Base-by-base conservation (phyloP, 2,888 invertebrate genomes). In the Trachelus iudaicus region DNA sequence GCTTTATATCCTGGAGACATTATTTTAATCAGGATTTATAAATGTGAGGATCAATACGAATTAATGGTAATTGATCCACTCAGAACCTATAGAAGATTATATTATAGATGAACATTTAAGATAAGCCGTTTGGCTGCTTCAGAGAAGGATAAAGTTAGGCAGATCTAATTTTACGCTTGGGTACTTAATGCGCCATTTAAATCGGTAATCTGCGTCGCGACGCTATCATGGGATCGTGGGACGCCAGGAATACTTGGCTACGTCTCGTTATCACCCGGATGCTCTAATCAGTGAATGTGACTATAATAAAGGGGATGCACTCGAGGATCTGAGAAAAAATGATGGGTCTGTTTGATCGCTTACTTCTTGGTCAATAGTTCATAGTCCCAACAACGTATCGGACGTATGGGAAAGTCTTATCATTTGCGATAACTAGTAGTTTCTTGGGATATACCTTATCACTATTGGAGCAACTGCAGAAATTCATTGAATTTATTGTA, bases 281-380 rank as follows among this genome's bases (percentile, higher is more conserved):
- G 56, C 56, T 56, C 23, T 56, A 56, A 56, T 56, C 56, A 56
- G 56, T 23, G 56, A 56, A 56, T 56, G 56, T 23, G 23, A 56
- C 56, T 56, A 56, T 56, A 56, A 56, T 56, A 56, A 56, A 71
- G 56, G n/a, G 68, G 69, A 71, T 35, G 30, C 40, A 76, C 31
- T 34, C n/a, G 6, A 37, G n/a, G 23, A 77, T 73, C 73, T 75
- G 69, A 34, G 68, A 40, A 77, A 56, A n/a, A 77, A 15, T 34
- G 69, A 1, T 15, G 56, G 23, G 23, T 56, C 56, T 56, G 56
- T 56, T 56, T 56, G 56, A 56, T 56, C 56, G 23, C 15, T 56
- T 56, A 23, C 56, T 56, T 56, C 56, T 56, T 56, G 23, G 23
- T 56, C 56, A 56, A 56, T 56, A 56, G 56, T 56, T 56, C 56